Conservation (phyloP, 2,113 vertebrate genomes). For the Malurus elegans region DNA sequence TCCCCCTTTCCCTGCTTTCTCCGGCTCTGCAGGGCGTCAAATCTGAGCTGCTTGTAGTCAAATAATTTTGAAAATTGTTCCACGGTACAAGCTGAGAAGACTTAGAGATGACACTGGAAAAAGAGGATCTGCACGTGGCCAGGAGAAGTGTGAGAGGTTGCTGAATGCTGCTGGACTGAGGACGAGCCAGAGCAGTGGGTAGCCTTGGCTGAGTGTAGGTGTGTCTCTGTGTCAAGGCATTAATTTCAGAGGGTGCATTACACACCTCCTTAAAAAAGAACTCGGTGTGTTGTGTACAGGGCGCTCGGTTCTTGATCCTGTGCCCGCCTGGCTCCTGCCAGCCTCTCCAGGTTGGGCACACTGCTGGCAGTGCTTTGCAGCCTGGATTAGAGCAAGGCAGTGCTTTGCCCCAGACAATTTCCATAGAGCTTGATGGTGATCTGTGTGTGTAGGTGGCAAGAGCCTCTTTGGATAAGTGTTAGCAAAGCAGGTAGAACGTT, state of each 20-base stretch:
- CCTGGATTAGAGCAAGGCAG: background rate
- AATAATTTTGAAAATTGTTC: background rate
- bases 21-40: background rate
- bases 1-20: rapidly evolving
- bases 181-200: background rate
- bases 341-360: background rate
- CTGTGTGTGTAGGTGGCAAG: rapidly evolving
- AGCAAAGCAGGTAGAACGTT: background rate
- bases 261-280: background rate
- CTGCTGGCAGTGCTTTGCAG: background rate
- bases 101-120: background rate
- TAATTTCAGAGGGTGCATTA: background rate
- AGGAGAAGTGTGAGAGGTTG: background rate
- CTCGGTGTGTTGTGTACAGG: background rate
- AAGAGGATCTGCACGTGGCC: background rate
- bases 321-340: background rate
- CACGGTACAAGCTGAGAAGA: background rate
- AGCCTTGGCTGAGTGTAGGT: rapidly evolving
- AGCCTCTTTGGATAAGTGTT: background rate
- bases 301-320: background rate
- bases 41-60: background rate
- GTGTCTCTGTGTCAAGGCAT: background rate
- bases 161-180: rapidly evolving
- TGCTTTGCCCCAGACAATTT: rapidly evolving
- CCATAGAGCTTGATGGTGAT: rapidly evolving